Conservation (phyloP, 2,888 invertebrate genomes). For the Amitus sp. region DNA sequence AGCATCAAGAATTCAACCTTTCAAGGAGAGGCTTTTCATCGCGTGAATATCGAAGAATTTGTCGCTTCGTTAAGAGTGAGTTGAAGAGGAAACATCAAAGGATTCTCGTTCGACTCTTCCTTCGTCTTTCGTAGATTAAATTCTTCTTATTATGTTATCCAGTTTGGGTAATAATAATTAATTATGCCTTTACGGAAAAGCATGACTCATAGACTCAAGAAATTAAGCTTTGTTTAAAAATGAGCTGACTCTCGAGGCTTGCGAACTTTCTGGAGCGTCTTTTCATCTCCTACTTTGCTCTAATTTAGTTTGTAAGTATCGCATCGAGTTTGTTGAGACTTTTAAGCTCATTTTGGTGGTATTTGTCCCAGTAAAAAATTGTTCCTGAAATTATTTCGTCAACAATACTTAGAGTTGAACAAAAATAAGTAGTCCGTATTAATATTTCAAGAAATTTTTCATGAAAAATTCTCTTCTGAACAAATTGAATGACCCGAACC, state of each 20-base stretch:
- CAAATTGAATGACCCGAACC: too few species aligned
- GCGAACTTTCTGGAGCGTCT: constrained; percentile 20
- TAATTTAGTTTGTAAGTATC: neutral
- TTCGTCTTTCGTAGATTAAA: constrained; percentile 27
- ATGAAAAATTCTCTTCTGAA: too few species aligned
- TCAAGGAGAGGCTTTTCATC: constrained; percentile 60
- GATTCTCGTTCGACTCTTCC: constrained; percentile 41
- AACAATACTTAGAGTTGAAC: too few species aligned
- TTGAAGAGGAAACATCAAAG: constrained; percentile 62
- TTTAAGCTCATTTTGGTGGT: too few species aligned
- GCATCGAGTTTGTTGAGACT: too few species aligned
- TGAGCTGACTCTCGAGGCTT: constrained; percentile 48
- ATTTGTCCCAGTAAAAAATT: too few species aligned
- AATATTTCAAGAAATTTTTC: too few species aligned
- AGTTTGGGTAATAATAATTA: constrained; percentile 58
- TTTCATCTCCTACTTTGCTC: neutral
- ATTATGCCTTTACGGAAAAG: constrained; percentile 57
- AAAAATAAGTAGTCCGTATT: too few species aligned
- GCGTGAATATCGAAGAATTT: constrained; percentile 64
- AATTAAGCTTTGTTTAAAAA: constrained; percentile 64
- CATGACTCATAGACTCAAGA: constrained; percentile 60
- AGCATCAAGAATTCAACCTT: constrained; percentile 43
- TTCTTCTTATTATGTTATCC: constrained; percentile 27
- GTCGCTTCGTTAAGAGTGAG: constrained; percentile 60
- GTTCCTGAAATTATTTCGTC: too few species aligned